phyloP scores from a whole-genome alignment of 2,888 invertebrate genomes.

The Mythimna impura region DNA sequence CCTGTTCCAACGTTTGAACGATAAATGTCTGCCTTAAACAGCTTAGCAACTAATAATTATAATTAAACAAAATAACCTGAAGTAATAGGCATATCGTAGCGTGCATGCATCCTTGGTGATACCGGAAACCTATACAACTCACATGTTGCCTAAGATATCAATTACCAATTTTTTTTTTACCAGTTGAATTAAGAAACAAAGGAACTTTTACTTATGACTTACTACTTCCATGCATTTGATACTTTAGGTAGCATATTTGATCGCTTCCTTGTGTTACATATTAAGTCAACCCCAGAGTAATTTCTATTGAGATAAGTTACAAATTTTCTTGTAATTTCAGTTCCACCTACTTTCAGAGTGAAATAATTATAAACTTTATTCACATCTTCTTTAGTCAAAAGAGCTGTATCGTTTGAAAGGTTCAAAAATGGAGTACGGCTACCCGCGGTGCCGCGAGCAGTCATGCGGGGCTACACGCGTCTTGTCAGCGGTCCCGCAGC shows the following conservation, averaged over 20 bases:
- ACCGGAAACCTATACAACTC: slow-evolving; percentile 53
- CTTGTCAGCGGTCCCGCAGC: too few species aligned
- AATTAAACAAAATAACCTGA: slow-evolving; percentile 21
- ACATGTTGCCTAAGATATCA: slow-evolving; percentile 33
- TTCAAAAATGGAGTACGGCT: too few species aligned
- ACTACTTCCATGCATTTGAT: slow-evolving; percentile 1
- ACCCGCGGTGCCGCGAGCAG: too few species aligned
- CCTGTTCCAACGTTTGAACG: slow-evolving; percentile 34
- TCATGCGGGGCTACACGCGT: too few species aligned
- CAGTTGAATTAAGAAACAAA: slow-evolving; percentile 17
- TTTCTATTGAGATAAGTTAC: background rate
- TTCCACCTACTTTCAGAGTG: too few species aligned
- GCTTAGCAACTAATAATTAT: slow-evolving; percentile 21
- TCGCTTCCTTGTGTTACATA: slow-evolving; percentile 19
- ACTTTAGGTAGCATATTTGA: background rate
- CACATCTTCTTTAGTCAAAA: too few species aligned
- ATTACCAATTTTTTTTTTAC: slow-evolving; percentile 32
- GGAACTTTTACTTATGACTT: slow-evolving; percentile 33
- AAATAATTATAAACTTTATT: too few species aligned
- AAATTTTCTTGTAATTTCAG: background rate
- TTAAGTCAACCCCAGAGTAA: background rate
- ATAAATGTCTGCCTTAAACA: slow-evolving; percentile 29
- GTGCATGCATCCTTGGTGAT: slow-evolving; percentile 48
- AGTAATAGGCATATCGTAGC: slow-evolving; percentile 18
- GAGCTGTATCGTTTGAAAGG: too few species aligned